Base-by-base conservation (phyloP, 2,888 invertebrate genomes). In the Acanthosepion lycidas region DNA sequence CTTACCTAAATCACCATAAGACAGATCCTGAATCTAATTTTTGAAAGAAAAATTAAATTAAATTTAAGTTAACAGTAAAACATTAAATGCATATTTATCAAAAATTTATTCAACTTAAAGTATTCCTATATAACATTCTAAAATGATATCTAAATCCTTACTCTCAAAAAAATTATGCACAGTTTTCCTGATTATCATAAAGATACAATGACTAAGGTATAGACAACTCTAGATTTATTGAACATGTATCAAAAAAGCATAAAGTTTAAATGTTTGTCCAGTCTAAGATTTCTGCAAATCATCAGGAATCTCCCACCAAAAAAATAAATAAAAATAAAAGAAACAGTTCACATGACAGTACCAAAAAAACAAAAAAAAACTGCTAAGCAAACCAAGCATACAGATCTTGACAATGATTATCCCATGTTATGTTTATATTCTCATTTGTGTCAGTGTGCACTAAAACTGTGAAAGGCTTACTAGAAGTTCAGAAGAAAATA, bases 1-100 rank as follows among this genome's bases (percentile, higher is more conserved):
- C 96, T 95, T 95, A 97, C 97, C 97, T 28, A 97, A 96, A 96
- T 97, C 97, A 48, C 97, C 97, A 96, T 97, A 97, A 3, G 97
- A 96, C 28, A 97, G 95, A 92, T 97, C 97, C 53, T 96, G 93
- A 20, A 42, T 91, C 96, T 96, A 94, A 95, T 95, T n/a, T 59
- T 59, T 20, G 20, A 59, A 59, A 94, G 94, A 28, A 94, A 64
- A 55, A 78, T 53, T 33, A 48, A 94, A 78, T 33, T 33, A 33
- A 78, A 15, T 15, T n/a, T 78, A 12, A 33, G 18, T 78, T 3
- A 78, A 78, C 55, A 55, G 20, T 78, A 78, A 78, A 33, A n/a
- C 1, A 78, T 2, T n/a, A 59, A 23, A 1, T 59, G 59, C n/a
- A 78, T 78, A 78, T n/a, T n/a, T 5, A 78, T n/a, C 15, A 59